A percentile compares a stretch with the other conserved stretches of the same genome.
Conservation (phyloP, 2,888 invertebrate genomes). For the Incurvaria masculella region DNA sequence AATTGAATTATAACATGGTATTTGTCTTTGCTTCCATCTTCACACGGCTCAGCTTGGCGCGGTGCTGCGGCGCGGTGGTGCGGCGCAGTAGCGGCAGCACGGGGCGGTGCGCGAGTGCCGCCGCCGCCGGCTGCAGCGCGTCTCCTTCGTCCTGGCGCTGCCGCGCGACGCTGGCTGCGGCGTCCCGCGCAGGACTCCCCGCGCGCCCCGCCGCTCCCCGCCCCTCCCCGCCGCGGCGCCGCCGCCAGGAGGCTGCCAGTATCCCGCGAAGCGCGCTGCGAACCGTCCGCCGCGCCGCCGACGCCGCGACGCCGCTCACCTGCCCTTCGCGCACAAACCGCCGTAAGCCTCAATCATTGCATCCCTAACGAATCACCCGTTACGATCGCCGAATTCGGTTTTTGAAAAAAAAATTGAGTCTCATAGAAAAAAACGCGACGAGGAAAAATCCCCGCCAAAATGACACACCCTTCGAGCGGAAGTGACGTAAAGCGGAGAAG, state of each 20-base stretch:
- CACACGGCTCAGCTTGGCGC: no score
- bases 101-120: slow-evolving; percentile 2
- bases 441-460: no score
- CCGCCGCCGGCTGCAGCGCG: slow-evolving; percentile 12
- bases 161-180: not conserved
- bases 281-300: slow-evolving; percentile 23
- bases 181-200: not conserved
- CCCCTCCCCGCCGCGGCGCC: slow-evolving; percentile 23
- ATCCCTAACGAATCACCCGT: no score
- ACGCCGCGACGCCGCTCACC: slow-evolving; percentile 21
- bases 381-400: slow-evolving; percentile 1
- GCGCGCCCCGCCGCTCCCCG: slow-evolving; percentile 47
- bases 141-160: slow-evolving; percentile 32
- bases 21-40: no score
- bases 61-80: no score
- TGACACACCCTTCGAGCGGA: no score
- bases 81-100: no score
- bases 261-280: slow-evolving; percentile 45
- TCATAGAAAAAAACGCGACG: no score
- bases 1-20: no score
- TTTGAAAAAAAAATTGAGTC: not conserved
- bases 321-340: slow-evolving; percentile 7
- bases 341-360: not conserved
- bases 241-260: slow-evolving; percentile 40
- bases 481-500: no score